Evolutionary conservation across 2,113 vertebrate genomes (phyloP).

Genomic region (Sminthopsis crassicaudata): DNA sequence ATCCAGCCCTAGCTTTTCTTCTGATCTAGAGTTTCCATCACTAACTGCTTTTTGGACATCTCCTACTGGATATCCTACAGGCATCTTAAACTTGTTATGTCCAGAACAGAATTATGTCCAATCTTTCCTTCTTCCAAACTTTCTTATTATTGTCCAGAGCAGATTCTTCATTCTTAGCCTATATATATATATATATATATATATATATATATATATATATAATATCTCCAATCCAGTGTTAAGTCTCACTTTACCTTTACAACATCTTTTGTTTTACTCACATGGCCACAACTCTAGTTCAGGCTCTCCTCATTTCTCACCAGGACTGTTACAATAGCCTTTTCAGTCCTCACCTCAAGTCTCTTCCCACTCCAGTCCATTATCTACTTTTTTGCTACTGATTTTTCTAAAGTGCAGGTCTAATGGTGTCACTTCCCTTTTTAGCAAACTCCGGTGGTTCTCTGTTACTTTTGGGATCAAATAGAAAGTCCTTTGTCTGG

Average conservation of each 20-base stretch:
- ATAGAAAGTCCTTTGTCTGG: neutral
- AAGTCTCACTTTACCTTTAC: neutral
- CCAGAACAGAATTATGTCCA: neutral
- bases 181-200: too few relatives aligned
- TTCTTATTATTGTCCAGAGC: neutral
- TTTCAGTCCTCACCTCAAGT: neutral
- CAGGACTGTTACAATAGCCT: neutral
- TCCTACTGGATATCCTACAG: neutral
- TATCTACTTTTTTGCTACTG: neutral
- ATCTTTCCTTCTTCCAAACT: neutral
- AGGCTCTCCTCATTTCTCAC: neutral
- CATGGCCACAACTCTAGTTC: neutral
- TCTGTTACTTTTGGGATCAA: neutral
- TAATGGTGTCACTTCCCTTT: neutral
- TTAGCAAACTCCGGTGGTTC: neutral
- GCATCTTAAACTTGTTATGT: neutral
- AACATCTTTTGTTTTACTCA: neutral
- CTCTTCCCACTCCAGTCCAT: neutral
- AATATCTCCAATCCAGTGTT: neutral
- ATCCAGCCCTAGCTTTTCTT: neutral
- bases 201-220: too few relatives aligned
- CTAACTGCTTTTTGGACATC: neutral
- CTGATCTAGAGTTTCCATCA: neutral
- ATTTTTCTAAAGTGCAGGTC: neutral
- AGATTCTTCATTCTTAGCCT: neutral